Evolutionary conservation across 2,797 vertebrate species (phyloP).

Genomic region (Sebastes alutus): DNA sequence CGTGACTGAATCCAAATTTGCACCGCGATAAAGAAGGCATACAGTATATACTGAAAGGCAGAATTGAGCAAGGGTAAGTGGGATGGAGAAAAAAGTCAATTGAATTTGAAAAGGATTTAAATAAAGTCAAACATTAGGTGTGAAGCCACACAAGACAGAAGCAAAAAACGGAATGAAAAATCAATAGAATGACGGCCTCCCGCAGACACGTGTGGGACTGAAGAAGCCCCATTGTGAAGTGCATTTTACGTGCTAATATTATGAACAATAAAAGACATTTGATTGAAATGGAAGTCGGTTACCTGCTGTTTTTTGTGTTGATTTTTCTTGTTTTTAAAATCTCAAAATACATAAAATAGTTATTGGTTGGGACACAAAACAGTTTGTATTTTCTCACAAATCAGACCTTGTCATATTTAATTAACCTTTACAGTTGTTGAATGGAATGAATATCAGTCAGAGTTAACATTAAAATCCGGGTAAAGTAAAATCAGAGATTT

Average conservation of each 20-base stretch:
- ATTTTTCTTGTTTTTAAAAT: neutral
- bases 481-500: no score
- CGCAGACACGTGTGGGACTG: constrained; percentile 1
- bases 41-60: constrained; percentile 15
- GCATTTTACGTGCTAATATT: constrained; percentile 14
- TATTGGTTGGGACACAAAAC: neutral
- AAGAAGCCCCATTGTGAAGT: neutral
- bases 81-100: neutral
- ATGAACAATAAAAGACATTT: constrained; percentile 11
- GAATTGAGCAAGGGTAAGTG: neutral
- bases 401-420: neutral
- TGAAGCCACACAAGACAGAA: neutral
- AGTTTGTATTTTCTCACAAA: neutral
- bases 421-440: neutral
- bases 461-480: neutral
- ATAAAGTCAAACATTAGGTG: neutral
- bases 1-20: constrained; percentile 16
- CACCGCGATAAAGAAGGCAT: neutral
- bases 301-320: neutral
- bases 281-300: constrained; percentile 4
- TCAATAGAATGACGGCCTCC: constrained; percentile 10
- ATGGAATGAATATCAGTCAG: neutral
- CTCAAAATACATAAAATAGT: neutral
- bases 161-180: neutral
- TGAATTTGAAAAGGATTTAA: constrained; percentile 10